Conservation (phyloP, 2,888 invertebrate species). For the Lycaena phlaeas region DNA sequence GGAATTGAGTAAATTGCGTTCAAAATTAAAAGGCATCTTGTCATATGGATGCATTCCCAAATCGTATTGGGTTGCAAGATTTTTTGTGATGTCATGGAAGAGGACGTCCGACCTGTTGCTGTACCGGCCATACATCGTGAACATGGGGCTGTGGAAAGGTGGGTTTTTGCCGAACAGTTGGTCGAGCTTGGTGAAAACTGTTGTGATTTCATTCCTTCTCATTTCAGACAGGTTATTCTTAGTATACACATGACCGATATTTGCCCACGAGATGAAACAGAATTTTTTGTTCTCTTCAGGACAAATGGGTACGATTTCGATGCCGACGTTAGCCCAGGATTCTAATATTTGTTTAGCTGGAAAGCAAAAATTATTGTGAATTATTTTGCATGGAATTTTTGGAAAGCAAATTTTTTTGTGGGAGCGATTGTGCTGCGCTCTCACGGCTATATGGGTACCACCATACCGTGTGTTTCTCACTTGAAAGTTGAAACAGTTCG, state of each 20-base stretch:
- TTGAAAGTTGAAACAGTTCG: no score
- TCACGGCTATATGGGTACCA: no score
- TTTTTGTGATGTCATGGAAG: constrained; percentile 74
- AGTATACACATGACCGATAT: constrained; percentile 78
- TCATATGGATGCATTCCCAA: constrained; percentile 43
- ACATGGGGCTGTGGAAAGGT: constrained; percentile 72
- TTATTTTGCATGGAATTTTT: not conserved
- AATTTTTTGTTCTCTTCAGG: constrained; percentile 61
- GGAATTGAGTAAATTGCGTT: constrained; percentile 33
- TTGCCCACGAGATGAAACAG: constrained; percentile 79
- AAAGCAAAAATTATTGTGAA: constrained; percentile 15
- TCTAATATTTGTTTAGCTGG: constrained; percentile 49
- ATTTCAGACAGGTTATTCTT: constrained; percentile 67
- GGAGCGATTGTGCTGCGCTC: no score
- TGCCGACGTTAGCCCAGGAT: constrained; percentile 38
- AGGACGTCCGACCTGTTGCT: constrained; percentile 76
- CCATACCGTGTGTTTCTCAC: no score
- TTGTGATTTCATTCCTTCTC: constrained; percentile 78
- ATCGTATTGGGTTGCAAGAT: constrained; percentile 35
- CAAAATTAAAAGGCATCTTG: constrained; percentile 51
- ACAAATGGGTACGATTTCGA: constrained; percentile 73
- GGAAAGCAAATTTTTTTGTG: not conserved
- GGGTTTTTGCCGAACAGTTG: constrained; percentile 77
- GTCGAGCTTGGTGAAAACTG: constrained; percentile 80
- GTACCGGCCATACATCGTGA: constrained; percentile 80